phyloP scores from a whole-genome alignment of 1,140 invertebrate species.

The Camponotus pennsylvanicus region DNA sequence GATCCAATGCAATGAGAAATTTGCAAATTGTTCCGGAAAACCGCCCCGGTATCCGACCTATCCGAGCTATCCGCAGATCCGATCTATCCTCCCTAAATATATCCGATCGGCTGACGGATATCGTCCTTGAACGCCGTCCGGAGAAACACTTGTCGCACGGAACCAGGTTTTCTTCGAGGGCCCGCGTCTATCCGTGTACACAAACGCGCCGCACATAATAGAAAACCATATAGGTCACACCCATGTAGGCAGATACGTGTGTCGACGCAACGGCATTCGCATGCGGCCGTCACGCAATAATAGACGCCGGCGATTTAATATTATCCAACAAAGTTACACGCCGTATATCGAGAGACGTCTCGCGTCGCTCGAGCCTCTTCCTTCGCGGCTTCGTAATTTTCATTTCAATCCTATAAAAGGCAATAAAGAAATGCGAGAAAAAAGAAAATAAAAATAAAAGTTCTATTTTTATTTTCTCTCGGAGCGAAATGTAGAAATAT shows the following conservation, averaged over 20 bases:
- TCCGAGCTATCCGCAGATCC: neutral
- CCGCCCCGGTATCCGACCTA: neutral
- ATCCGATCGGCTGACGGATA: conserved; percentile 22
- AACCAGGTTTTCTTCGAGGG: too few species aligned
- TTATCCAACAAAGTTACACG: conserved; percentile 29
- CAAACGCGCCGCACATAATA: conserved; percentile 33
- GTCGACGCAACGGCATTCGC: conserved; percentile 48
- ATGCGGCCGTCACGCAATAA: conserved; percentile 47
- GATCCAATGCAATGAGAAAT: neutral
- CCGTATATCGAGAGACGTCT: neutral
- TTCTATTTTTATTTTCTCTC: neutral
- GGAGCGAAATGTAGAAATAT: neutral
- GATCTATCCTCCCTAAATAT: conserved; percentile 21
- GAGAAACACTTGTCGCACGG: too few species aligned
- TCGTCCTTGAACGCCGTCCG: neutral
- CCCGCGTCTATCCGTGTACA: conserved; percentile 3
- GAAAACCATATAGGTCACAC: conserved; percentile 53
- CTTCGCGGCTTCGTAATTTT: neutral
- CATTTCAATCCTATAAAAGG: conserved; percentile 7
- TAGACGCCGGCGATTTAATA: conserved; percentile 50
- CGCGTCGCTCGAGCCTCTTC: neutral
- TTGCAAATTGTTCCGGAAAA: neutral
- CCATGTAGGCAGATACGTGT: conserved; percentile 28
- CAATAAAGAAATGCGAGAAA: too few species aligned
- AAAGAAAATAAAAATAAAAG: too few species aligned